Evolutionary conservation across 37 sponge, comb jelly and placozoan genomes (phyloP).

Genomic region (Bolinopsis microptera): DNA sequence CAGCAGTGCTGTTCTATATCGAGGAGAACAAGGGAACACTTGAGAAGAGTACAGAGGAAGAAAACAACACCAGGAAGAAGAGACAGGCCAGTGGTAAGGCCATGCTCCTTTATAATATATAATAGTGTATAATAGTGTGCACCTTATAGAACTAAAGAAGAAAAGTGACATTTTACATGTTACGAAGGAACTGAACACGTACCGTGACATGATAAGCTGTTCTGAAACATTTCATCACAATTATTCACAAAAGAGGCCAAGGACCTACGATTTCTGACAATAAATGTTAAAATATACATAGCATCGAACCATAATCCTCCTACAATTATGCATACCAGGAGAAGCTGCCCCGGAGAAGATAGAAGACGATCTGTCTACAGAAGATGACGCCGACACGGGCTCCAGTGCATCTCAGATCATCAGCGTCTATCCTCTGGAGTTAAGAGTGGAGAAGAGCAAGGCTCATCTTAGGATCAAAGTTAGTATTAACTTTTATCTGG

Average conservation of each 20-base stretch:
- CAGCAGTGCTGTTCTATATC: background rate
- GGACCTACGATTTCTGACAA: too few relatives aligned
- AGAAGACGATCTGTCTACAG: background rate
- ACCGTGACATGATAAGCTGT: too few relatives aligned
- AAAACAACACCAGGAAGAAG: background rate
- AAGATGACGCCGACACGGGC: constrained; percentile 9
- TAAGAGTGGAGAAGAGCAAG: background rate
- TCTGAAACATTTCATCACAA: too few relatives aligned
- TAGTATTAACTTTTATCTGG: too few relatives aligned
- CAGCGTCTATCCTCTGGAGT: constrained; percentile 3
- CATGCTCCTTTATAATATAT: too few relatives aligned
- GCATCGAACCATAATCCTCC: background rate
- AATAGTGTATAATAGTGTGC: too few relatives aligned
- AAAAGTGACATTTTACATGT: too few relatives aligned
- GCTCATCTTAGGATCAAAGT: background rate
- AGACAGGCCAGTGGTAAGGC: background rate
- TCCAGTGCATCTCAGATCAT: background rate
- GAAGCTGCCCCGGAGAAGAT: background rate
- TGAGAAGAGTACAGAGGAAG: constrained; percentile 23
- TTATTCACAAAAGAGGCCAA: too few relatives aligned
- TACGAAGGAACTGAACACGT: too few relatives aligned
- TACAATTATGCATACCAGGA: background rate
- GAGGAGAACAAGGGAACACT: background rate
- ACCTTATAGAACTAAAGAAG: too few relatives aligned
- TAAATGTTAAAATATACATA: background rate